Percentiles rank a stretch among this genome's conserved stretches.
phyloP scores from a whole-genome alignment of 2,797 vertebrate species.

The Onychomys arenicola region DNA sequence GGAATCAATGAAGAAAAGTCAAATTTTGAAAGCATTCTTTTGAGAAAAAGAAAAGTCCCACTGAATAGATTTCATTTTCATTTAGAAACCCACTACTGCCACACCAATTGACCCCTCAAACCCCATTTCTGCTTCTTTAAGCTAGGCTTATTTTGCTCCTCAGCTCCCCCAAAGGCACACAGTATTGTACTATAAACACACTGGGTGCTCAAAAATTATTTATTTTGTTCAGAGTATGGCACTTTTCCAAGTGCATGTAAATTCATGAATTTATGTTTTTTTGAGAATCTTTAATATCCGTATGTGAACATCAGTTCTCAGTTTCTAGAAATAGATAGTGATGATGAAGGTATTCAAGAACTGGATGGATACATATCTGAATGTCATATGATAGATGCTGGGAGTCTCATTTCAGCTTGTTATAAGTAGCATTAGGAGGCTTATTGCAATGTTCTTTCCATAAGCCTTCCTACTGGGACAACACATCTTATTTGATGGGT shows the following conservation, averaged over 20 bases:
- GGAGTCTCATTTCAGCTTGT: slow-evolving; percentile 63
- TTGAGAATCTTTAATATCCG: slow-evolving; percentile 26
- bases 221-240: neutral
- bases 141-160: neutral
- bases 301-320: slow-evolving; percentile 23
- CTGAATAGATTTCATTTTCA: slow-evolving; percentile 36
- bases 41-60: neutral
- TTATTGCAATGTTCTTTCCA: slow-evolving; percentile 70
- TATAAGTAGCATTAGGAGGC: slow-evolving; percentile 30
- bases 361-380: neutral
- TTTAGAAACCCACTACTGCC: slow-evolving; percentile 11
- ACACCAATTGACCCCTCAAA: neutral
- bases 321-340: slow-evolving; percentile 41
- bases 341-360: slow-evolving; percentile 39
- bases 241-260: slow-evolving; percentile 16
- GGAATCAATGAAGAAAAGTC: slow-evolving; percentile 30
- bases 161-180: neutral
- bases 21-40: slow-evolving; percentile 54
- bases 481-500: slow-evolving; percentile 62
- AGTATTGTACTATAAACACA: slow-evolving; percentile 15
- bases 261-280: slow-evolving; percentile 37
- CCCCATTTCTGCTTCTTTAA: slow-evolving; percentile 1
- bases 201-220: slow-evolving; percentile 32
- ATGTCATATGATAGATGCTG: neutral
- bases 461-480: slow-evolving; percentile 65